Evolutionary conservation across 2,113 vertebrate species (phyloP), one percentile per base, ranked within the genome.

Genomic region (Hoplias malabaricus): DNA sequence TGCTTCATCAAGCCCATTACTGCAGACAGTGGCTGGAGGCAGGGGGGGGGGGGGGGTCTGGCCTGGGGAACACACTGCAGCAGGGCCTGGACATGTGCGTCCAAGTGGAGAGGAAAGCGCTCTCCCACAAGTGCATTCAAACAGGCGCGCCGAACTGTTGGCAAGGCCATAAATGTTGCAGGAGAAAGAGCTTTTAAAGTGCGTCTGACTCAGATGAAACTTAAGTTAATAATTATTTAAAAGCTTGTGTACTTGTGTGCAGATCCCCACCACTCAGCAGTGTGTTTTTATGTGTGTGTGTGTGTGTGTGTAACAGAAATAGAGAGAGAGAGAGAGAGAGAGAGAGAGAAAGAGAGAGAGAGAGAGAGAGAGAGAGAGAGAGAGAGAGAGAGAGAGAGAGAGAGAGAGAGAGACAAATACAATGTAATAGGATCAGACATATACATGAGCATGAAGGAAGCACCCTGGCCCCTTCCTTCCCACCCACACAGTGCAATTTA

Each of bases 151-250:
- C 29, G 54, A 82, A 62, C 62, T 78, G 80, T 73, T 73, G 63
- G 66, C 43, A 59, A 54, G 65, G 66, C 21, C n/a, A 70, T 70
- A 63, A 74, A 75, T 75, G 66, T 79, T 82, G 77, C 36, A 82
- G 5, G 71, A 79, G 72, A 21, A 75, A 70, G 65, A 75, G 80
- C 71, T 79, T 79, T 79, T 82, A 82, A 70, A 75, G 50, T 23
- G 42, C 75, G 54, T 16, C 11, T 34, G 23, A 42, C 36, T 63
- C 27, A 6, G 2, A 59, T 70, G 67, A 12, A 75, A 78, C 63
- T 73, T 70, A 50, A 69, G 38, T 62, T 62, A 78, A 78, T 77
- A 29, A 82, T 78, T 79, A 75, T 75, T 82, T 79, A 75, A 79
- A 62, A 75, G 81, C 76, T 69, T 83, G 75, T 74, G 36, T 75